Evolutionary conservation across 2,888 invertebrate genomes (phyloP).

Genomic region (Andrena bucephala): DNA sequence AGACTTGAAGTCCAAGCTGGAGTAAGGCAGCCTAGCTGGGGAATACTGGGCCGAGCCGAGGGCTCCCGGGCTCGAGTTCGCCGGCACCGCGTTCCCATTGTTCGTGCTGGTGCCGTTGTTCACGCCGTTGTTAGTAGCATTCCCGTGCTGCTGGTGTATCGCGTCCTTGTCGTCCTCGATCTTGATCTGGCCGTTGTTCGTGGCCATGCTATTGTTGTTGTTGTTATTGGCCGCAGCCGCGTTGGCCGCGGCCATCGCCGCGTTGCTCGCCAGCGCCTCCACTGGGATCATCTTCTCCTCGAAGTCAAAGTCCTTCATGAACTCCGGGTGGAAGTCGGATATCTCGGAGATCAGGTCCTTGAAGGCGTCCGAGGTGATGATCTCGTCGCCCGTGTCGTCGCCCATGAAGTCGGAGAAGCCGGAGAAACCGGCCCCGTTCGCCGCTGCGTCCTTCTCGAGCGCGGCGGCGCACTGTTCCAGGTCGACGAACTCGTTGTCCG

Average conservation of each 20-base stretch:
- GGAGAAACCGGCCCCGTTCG: slow-evolving; percentile 90
- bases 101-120: slow-evolving; percentile 80
- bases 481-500: slow-evolving; percentile 95
- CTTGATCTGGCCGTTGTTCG: slow-evolving; percentile 82
- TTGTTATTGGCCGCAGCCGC: slow-evolving; percentile 60
- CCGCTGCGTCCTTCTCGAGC: slow-evolving; percentile 93
- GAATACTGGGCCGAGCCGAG: slow-evolving; percentile 86
- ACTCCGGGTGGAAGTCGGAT: slow-evolving; percentile 92
- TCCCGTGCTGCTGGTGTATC: slow-evolving; percentile 76
- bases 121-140: slow-evolving; percentile 61
- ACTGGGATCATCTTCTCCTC: slow-evolving; percentile 86
- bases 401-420: slow-evolving; percentile 93
- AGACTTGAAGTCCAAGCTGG: slow-evolving; percentile 85
- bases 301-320: slow-evolving; percentile 92
- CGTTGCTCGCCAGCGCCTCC: slow-evolving; percentile 73
- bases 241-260: slow-evolving; percentile 71
- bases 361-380: slow-evolving; percentile 91
- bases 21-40: slow-evolving; percentile 85
- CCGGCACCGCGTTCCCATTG: slow-evolving; percentile 71
- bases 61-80: slow-evolving; percentile 82
- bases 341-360: slow-evolving; percentile 95
- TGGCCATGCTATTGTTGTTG: slow-evolving; percentile 67
- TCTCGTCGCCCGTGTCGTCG: slow-evolving; percentile 93
- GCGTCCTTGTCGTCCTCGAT: slow-evolving; percentile 83
- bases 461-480: slow-evolving; percentile 94